A percentile compares a stretch with the other conserved stretches of the same genome.
Evolutionary conservation across 2,113 vertebrate species (phyloP).

Genomic region (Piprites chloris): DNA sequence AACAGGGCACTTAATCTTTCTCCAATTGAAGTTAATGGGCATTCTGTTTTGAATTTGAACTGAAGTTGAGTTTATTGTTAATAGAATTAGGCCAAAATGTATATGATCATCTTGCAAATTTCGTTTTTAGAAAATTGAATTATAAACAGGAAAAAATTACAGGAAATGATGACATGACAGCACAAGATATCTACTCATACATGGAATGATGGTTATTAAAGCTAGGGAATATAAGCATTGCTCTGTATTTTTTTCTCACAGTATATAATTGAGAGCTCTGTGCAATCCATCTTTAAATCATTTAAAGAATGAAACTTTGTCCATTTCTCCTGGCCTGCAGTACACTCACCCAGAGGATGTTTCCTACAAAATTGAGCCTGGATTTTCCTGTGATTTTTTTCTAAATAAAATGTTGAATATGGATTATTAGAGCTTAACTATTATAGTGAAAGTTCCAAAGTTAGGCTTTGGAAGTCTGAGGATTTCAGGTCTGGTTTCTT

Average conservation of each 20-base stretch:
- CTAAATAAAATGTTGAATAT: not conserved
- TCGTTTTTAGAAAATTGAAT: slow-evolving; percentile 22
- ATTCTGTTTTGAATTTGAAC: slow-evolving; percentile 33
- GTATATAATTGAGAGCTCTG: not conserved
- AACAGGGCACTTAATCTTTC: not conserved
- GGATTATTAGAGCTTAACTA: not conserved
- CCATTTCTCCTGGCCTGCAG: not conserved
- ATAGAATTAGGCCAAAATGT: slow-evolving; percentile 24
- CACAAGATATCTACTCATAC: not conserved
- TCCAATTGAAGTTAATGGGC: not conserved
- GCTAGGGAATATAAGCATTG: not conserved
- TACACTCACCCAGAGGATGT: not conserved
- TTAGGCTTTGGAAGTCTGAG: not conserved
- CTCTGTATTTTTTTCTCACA: not conserved
- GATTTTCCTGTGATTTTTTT: not conserved
- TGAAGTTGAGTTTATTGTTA: slow-evolving; percentile 15
- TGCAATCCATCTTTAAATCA: not conserved
- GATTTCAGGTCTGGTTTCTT: not conserved
- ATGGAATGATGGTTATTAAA: not conserved
- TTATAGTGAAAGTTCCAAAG: not conserved
- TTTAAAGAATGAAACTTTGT: not conserved
- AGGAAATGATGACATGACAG: slow-evolving; percentile 1
- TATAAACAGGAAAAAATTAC: slow-evolving; percentile 29
- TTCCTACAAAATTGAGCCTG: not conserved
- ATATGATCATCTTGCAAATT: not conserved